Evolutionary conservation across 2,888 invertebrate species (phyloP).

Genomic region (Myopa testacea): DNA sequence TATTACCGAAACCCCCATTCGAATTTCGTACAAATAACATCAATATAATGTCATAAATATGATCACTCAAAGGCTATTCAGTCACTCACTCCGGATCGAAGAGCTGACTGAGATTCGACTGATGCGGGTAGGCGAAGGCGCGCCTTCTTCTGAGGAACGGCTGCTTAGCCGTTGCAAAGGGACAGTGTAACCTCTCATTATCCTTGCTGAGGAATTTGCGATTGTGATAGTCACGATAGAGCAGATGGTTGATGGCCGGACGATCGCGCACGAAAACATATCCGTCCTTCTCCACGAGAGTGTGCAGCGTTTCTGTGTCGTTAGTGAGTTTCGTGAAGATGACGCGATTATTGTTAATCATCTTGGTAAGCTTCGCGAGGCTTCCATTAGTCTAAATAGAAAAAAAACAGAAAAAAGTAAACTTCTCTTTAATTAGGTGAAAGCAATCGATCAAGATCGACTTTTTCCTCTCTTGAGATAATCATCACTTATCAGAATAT

Average conservation of each 20-base stretch:
- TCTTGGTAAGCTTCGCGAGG: conserved; percentile 59
- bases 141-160: conserved; percentile 76
- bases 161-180: conserved; percentile 80
- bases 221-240: conserved; percentile 77
- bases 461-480: too few relatives aligned
- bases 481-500: too few relatives aligned
- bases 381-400: conserved; percentile 62
- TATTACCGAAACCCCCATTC: too few relatives aligned
- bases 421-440: background rate
- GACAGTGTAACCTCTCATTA: conserved; percentile 77
- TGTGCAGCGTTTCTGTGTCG: conserved; percentile 66
- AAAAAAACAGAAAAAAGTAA: background rate
- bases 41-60: too few relatives aligned
- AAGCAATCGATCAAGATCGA: too few relatives aligned
- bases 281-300: conserved; percentile 69
- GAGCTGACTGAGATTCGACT: conserved; percentile 72
- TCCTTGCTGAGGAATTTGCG: conserved; percentile 71
- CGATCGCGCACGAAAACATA: conserved; percentile 78
- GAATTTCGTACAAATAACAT: too few relatives aligned
- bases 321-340: conserved; percentile 64
- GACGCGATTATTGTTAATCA: conserved; percentile 63
- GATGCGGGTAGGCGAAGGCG: conserved; percentile 78
- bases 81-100: conserved; percentile 78
- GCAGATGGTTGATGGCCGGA: conserved; percentile 76
- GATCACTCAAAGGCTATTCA: background rate